Base-by-base conservation (phyloP, 2,113 vertebrate species). In the Aegypius monachus region DNA sequence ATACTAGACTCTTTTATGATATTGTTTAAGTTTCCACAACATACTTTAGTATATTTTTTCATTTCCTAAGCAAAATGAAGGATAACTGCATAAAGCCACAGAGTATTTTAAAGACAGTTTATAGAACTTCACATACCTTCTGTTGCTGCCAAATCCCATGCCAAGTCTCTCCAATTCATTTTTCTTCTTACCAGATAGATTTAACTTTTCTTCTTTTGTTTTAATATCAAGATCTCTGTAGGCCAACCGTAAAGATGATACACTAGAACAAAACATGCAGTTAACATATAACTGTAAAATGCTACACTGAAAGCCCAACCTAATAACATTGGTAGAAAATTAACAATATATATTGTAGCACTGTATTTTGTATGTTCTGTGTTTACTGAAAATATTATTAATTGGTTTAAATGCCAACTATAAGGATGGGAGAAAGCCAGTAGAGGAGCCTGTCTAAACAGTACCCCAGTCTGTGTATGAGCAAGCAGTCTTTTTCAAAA, bases 161-260 rank as follows among this genome's bases (percentile, higher is more conserved):
- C 99, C 99, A 48, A 99, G 98, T 34, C 99, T 97, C 82, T 99
- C 99, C 0, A 98, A 97, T 32, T 99, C 99, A 10, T 96, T 97
- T 86, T 98, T 99, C 94, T 99, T 99, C 56, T 98, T 98, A 31
- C 98, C 98, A 19, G 98, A 97, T 3, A 98, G 61, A 52, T 98
- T 98, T 75, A 97, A 96, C 59, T 98, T 98, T 13, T 99, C 98
- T 15, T 99, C 98, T 97, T 98, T 99, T 81, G 98, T 97, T 70
- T 99, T 98, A 81, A 99, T 97, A 93, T 99, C 99, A 66, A 99
- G 98, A 75, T 99, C 99, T 95, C 99, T 98, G 68, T 99, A 99
- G 88, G 99, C 98, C 91, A 99, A 85, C 14, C 99, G 98, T 90
- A 99, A 87, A 10, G 99, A 99, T 0, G 98, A 97, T 8, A 98